These are phyloP conservation scores for Dromius quadrimaculatus DNA, from an alignment of 2,888 invertebrate species.

Conservation along the genomic window DNA sequence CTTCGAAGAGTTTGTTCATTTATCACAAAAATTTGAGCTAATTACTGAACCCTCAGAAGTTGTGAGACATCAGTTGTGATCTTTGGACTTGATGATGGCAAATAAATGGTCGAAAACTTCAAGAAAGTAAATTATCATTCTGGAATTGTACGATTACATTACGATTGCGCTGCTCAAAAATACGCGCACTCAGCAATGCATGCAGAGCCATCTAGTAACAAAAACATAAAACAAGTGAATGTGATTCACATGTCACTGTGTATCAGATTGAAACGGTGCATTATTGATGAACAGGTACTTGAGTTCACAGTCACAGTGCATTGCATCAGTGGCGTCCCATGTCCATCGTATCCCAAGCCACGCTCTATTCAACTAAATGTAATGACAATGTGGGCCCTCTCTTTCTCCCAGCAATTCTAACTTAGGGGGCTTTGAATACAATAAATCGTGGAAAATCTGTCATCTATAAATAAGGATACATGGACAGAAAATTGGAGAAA, in stretches of 20 bases:
- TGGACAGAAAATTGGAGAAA: too few species aligned
- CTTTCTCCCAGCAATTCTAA: background rate
- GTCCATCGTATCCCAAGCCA: background rate
- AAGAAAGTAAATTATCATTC: too few species aligned
- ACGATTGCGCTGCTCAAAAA: too few species aligned
- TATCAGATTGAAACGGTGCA: constrained; percentile 59
- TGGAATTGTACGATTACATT: too few species aligned
- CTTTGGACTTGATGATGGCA: too few species aligned
- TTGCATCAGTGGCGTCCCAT: constrained; percentile 60
- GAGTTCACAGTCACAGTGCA: constrained; percentile 56
- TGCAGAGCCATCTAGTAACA: constrained; percentile 46
- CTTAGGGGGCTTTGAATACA: constrained; percentile 51
- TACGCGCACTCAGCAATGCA: constrained; percentile 1
- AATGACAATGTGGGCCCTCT: constrained; percentile 32
- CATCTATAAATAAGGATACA: constrained; percentile 61
- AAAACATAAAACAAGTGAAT: constrained; percentile 45
- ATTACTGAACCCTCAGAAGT: too few species aligned
- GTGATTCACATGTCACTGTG: constrained; percentile 63
- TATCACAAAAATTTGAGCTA: too few species aligned
- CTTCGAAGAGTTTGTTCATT: too few species aligned
- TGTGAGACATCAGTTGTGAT: too few species aligned
- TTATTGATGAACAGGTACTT: constrained; percentile 67
- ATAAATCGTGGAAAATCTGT: constrained; percentile 62
- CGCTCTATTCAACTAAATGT: constrained; percentile 38
- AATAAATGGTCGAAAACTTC: too few species aligned